Percentiles rank a stretch among this genome's conserved stretches.
Evolutionary conservation across 2,888 invertebrate genomes (phyloP).

Genomic region (Marronus borbonicus): DNA sequence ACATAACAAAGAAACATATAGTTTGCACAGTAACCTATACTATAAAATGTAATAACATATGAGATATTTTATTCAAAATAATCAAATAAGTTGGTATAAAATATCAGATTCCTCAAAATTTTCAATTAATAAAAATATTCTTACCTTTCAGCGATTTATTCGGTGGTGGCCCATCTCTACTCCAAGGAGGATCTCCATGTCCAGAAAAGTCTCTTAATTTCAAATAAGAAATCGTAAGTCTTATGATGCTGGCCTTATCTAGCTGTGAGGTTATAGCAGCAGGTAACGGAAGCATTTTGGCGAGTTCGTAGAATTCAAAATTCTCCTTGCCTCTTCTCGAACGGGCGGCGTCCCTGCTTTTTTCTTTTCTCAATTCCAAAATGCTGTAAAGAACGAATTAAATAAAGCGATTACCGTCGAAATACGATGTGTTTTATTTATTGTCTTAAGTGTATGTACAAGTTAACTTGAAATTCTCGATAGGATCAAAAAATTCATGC

Average conservation of each 20-base stretch:
- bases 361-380: conserved; percentile 93
- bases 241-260: conserved; percentile 96
- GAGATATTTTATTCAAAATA: no score
- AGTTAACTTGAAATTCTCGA: neutral
- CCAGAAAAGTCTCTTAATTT: conserved; percentile 95
- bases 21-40: no score
- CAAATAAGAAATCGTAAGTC: conserved; percentile 96
- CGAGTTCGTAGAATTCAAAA: conserved; percentile 96
- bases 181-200: conserved; percentile 98
- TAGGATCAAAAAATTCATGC: conserved; percentile 9
- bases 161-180: conserved; percentile 83
- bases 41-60: no score
- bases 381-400: conserved; percentile 80
- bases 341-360: conserved; percentile 93
- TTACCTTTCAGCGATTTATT: conserved; percentile 89
- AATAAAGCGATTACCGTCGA: neutral
- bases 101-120: neutral
- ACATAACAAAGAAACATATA: no score
- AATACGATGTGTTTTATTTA: neutral
- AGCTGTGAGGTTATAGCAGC: conserved; percentile 94
- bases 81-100: no score
- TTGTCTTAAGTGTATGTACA: neutral
- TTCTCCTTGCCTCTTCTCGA: conserved; percentile 95
- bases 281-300: conserved; percentile 93
- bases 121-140: conserved; percentile 57